Evolutionary conservation across 2,113 vertebrate species (phyloP).

Genomic region (Eonycteris spelaea): DNA sequence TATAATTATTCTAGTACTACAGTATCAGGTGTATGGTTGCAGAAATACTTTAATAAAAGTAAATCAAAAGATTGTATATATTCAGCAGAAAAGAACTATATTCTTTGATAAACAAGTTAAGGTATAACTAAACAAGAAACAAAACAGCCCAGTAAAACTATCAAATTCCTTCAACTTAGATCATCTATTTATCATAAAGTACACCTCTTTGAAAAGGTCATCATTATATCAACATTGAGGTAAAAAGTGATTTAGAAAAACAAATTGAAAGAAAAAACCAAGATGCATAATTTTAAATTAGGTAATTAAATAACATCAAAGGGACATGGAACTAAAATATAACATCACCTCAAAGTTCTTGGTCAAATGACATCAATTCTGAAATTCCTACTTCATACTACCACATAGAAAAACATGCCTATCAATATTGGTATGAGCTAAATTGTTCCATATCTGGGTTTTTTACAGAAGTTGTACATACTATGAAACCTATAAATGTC

Average conservation of each 20-base stretch:
- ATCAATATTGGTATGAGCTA: neutral
- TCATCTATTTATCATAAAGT: neutral
- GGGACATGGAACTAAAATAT: neutral
- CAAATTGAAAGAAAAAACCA: neutral
- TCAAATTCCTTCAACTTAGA: neutral
- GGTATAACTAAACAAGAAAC: neutral
- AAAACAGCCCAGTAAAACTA: neutral
- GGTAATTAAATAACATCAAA: neutral
- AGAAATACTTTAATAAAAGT: neutral
- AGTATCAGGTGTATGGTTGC: neutral
- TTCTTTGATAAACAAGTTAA: neutral
- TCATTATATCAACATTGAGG: neutral
- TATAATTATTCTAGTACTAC: neutral
- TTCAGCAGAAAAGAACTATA: neutral
- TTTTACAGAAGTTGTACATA: neutral
- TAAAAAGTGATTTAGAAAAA: neutral
- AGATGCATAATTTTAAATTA: neutral
- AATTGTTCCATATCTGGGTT: neutral
- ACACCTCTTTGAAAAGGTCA: neutral
- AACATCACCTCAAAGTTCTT: neutral
- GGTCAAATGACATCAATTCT: neutral
- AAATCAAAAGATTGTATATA: neutral
- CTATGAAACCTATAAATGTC: neutral
- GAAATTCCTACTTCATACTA: neutral
- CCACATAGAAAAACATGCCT: neutral